These are phyloP conservation scores for Ciconia boyciana DNA, from an alignment of 2,113 vertebrate genomes.

Conservation along the genomic window DNA sequence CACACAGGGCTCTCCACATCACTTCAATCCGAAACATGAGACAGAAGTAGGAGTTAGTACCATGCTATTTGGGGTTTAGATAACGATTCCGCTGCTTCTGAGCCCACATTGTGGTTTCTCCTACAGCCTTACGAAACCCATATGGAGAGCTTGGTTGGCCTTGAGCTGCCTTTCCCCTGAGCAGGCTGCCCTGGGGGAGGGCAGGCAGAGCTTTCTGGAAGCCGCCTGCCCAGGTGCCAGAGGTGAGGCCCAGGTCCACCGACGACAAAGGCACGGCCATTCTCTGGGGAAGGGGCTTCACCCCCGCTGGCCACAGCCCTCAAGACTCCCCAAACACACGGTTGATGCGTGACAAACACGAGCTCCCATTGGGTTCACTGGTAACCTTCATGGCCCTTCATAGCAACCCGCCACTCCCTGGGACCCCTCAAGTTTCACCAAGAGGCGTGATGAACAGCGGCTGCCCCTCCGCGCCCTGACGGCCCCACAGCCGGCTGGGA, in stretches of 20 bases:
- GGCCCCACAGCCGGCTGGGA: not conserved
- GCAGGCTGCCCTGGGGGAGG: not conserved
- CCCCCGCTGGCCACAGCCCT: fast-evolving
- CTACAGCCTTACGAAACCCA: not conserved
- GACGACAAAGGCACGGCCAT: not conserved
- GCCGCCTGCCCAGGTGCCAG: fast-evolving
- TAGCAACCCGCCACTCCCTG: not conserved
- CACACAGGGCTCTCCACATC: not conserved
- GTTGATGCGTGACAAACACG: fast-evolving
- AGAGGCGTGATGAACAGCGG: fast-evolving
- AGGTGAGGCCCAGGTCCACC: fast-evolving
- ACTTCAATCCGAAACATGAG: slow-evolving; percentile 7
- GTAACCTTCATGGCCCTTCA: not conserved
- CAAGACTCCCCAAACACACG: fast-evolving
- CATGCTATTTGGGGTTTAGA: slow-evolving; percentile 17
- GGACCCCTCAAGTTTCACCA: not conserved
- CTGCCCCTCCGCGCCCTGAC: not conserved
- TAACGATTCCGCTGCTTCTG: not conserved
- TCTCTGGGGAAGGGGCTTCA: not conserved
- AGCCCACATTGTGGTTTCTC: slow-evolving; percentile 12
- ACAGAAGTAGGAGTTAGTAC: slow-evolving; percentile 31
- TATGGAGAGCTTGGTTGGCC: not conserved
- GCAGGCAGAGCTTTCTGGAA: not conserved
- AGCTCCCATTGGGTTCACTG: not conserved
- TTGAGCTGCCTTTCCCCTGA: not conserved